Conservation (phyloP, 1,140 invertebrate species). For the Pseudobourletiella spinata region DNA sequence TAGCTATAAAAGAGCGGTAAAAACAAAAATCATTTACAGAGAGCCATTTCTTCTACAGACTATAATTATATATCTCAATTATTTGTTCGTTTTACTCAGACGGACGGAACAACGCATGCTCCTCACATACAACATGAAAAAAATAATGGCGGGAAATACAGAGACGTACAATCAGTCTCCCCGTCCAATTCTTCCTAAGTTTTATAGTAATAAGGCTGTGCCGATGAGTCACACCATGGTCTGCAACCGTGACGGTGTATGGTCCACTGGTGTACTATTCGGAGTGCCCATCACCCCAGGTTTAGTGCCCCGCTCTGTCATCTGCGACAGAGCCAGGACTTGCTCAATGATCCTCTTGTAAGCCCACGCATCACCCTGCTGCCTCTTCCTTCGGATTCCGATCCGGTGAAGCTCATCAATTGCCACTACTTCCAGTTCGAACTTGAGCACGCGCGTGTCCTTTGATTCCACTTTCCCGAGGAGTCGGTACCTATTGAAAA, state of each 20-base stretch:
- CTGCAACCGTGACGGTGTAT: slow-evolving; percentile 16
- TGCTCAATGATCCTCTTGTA: slow-evolving; percentile 81
- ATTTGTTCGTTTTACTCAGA: too few relatives aligned
- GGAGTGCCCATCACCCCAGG: too few relatives aligned
- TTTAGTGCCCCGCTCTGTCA: slow-evolving; percentile 8
- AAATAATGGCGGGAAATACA: too few relatives aligned
- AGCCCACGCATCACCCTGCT: slow-evolving; percentile 74
- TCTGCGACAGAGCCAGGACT: slow-evolving; percentile 53
- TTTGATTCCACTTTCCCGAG: slow-evolving; percentile 44
- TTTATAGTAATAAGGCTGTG: too few relatives aligned
- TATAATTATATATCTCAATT: too few relatives aligned
- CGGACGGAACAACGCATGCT: too few relatives aligned
- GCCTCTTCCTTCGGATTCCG: slow-evolving; percentile 63
- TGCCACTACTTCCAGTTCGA: slow-evolving; percentile 72
- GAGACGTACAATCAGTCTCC: too few relatives aligned
- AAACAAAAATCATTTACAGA: too few relatives aligned
- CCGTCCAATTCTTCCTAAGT: too few relatives aligned
- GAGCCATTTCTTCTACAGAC: too few relatives aligned
- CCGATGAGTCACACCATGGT: slow-evolving; percentile 30
- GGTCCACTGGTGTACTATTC: not conserved
- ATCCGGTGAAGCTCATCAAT: slow-evolving; percentile 47
- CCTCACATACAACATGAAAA: too few relatives aligned
- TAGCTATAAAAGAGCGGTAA: too few relatives aligned
- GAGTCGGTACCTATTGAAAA: slow-evolving; percentile 28
- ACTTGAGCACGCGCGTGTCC: slow-evolving; percentile 48